phyloP scores from a whole-genome alignment of 2,888 invertebrate genomes.

The Resseliella maxima region DNA sequence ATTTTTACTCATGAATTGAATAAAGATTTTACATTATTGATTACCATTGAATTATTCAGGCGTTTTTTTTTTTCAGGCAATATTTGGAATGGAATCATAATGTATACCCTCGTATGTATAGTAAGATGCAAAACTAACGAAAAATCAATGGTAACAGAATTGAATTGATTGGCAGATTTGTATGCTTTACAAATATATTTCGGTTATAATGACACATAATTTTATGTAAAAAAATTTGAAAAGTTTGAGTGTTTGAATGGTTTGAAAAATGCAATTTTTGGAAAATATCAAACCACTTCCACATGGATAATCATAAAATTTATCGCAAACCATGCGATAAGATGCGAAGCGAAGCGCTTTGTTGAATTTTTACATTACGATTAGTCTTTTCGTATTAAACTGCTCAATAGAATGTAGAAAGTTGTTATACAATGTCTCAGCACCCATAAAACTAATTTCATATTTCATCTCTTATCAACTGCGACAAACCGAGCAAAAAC shows the following conservation, averaged over 20 bases:
- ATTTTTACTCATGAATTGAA: no score
- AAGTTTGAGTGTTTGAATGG: background rate
- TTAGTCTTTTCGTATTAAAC: background rate
- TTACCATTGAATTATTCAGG: no score
- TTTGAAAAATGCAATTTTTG: background rate
- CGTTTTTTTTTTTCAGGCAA: no score
- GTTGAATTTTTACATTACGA: background rate
- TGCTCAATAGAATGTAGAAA: background rate
- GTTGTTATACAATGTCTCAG: background rate
- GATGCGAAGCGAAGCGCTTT: background rate
- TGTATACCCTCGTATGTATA: no score
- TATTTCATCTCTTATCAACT: slow-evolving; percentile 21
- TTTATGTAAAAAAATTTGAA: background rate
- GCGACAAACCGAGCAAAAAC: no score
- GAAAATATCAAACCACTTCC: background rate
- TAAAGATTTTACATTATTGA: no score
- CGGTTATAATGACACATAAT: background rate
- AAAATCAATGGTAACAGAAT: background rate
- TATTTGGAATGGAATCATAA: no score
- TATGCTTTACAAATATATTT: background rate
- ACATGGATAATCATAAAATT: background rate
- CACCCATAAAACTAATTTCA: background rate
- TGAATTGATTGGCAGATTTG: background rate
- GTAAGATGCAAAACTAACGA: background rate
- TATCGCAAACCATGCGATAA: background rate